A percentile compares a stretch with the other conserved stretches of the same genome.
These are phyloP conservation scores for Eristalis intricaria DNA, from an alignment of 2,888 invertebrate species.

Conservation along the genomic window DNA sequence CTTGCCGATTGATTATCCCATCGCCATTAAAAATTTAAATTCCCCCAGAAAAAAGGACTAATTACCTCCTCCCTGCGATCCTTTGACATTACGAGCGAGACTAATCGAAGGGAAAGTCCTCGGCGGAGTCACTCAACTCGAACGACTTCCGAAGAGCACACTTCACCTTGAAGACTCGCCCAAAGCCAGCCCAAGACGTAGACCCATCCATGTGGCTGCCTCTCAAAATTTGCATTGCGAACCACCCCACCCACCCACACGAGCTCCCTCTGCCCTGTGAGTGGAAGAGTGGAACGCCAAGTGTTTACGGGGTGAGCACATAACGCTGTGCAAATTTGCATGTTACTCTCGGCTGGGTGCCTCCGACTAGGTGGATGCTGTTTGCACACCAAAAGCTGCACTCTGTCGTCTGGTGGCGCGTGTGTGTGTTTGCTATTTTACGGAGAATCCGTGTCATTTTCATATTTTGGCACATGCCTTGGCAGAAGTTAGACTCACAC, in stretches of 20 bases:
- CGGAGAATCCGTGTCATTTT: background rate
- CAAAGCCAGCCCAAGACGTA: background rate
- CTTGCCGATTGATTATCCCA: too few relatives aligned
- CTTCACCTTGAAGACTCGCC: background rate
- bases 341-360: background rate
- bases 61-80: background rate
- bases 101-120: background rate
- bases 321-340: slow-evolving; percentile 58
- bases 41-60: background rate
- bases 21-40: background rate
- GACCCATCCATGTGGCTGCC: background rate
- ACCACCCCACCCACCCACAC: background rate
- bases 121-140: background rate
- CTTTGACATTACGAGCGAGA: background rate
- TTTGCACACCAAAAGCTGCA: slow-evolving; percentile 25
- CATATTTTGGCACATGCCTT: background rate
- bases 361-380: background rate
- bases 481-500: background rate
- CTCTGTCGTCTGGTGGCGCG: background rate
- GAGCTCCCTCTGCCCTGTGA: background rate
- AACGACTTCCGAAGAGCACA: background rate
- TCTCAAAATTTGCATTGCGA: slow-evolving; percentile 36
- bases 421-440: background rate
- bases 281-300: slow-evolving; percentile 46
- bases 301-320: slow-evolving; percentile 44